Evolutionary conservation across 2,113 vertebrate genomes (phyloP), one percentile per base, ranked within the genome.

Genomic region (Burhinus bistriatus): DNA sequence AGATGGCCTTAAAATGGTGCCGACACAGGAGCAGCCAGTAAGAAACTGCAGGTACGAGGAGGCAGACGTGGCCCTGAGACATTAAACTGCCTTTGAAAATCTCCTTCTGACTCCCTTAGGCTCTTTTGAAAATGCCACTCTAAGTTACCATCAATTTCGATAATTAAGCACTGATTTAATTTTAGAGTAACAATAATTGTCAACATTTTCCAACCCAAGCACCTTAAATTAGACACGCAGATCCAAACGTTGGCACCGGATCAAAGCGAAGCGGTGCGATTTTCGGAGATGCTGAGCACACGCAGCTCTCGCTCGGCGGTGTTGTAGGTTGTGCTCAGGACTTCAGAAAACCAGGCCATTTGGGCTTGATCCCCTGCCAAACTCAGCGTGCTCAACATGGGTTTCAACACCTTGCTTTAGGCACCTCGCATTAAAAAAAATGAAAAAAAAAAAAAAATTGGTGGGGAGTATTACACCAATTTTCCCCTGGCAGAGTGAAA

Each of bases 101-200:
- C 89, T 94, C 86, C 89, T 73, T 11, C 94, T 64, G 91, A 6
- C 77, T 95, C 89, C 96, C 93, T 15, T 23, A 79, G 94, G 93
- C 96, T 84, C 89, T 87, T 90, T 68, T 59, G 94, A 93, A 76
- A 97, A 85, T 1, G 87, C 96, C 96, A 96, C 93, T 95, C 66
- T 14, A 57, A 96, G 91, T 96, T 96, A 82, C 92, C 96, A 61
- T 97, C 96, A 76, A 94, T 91, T 96, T 93, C 4, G 87, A 95
- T 95, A 96, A 97, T 96, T 95, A 96, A 94, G 95, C 93, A 21
- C 84, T 26, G 95, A 88, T 96, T 97, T 97, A 97, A 96, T 96
- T 95, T 96, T 65, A 91, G 93, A 96, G 95, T 87, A 97, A 90
- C 95, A 96, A 93, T 96, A 97, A 96, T 93, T 94, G 95, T 96